Base-by-base conservation (phyloP, 2,888 invertebrate species). In the Eilema sororculum region DNA sequence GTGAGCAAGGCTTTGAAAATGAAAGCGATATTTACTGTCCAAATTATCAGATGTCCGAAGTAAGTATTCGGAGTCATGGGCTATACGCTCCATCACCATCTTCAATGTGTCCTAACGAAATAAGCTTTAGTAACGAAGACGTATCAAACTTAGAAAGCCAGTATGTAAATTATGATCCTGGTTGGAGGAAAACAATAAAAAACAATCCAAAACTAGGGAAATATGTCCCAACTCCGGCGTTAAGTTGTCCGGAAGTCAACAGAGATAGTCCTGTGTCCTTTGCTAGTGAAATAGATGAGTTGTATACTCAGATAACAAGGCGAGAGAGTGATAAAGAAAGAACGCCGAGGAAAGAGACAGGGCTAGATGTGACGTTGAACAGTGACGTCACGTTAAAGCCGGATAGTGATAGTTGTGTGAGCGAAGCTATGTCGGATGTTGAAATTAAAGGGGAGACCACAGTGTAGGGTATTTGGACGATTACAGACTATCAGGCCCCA, bases 271-370 rank as follows among this genome's bases (percentile, higher is more conserved):
- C 95, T 0, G 91, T 92, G 28, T 95, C 95, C 0, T 93, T 93
- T 76, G 85, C 91, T 60, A 96, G 96, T 82, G 96, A 96, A 78
- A 92, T 97, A 65, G 97, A 97, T 83, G 97, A 97, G 84, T 91
- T 97, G 12, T 97, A 97, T 86, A 97, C 97, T 79, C 97, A 97
- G 83, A 97, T 97, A 61, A 95, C 96, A 22, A 93, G 96, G 79
- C 85, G 93, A 76, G 91, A 93, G 69, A 88, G 93, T 72, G 91
- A 92, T 68, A 89, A 90, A 68, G 91, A 92, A 10, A 89, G 92
- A 78, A 83, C 87, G 64, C 81, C 85, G 63, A 78, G 90, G 24
- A 90, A 89, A 66, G 92, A 93, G 10, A 82, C 85, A 56, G 91
- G 88, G 16, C 73, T 94, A 58, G 94, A 94, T 71, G 90, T 91